phyloP scores from a whole-genome alignment of 2,888 invertebrate species.

The Hydropsyche betteni region DNA sequence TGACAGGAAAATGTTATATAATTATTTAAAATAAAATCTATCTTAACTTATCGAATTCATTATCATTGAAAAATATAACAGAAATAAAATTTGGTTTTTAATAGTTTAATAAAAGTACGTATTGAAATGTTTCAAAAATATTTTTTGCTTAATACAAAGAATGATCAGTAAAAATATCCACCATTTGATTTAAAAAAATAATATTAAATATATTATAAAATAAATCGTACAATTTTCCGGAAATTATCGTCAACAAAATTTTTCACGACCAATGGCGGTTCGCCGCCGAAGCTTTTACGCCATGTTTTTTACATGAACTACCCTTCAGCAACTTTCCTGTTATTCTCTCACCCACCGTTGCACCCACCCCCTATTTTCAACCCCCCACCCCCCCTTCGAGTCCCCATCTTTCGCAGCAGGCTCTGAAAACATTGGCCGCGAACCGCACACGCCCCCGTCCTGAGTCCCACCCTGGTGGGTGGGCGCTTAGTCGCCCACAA shows the following conservation, averaged over 20 bases:
- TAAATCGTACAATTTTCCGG: background rate
- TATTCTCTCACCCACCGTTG: constrained; percentile 19
- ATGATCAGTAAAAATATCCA: too few relatives aligned
- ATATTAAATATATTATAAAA: too few relatives aligned
- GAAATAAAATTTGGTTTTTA: too few relatives aligned
- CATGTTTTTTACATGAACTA: constrained; percentile 49
- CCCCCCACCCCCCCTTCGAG: background rate
- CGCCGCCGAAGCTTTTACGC: constrained; percentile 46
- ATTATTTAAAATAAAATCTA: too few relatives aligned
- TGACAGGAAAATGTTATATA: background rate
- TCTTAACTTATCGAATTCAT: too few relatives aligned
- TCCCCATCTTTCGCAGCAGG: background rate
- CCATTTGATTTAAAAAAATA: too few relatives aligned
- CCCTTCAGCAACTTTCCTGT: constrained; percentile 42
- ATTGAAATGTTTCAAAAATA: too few relatives aligned
- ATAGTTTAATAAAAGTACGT: too few relatives aligned
- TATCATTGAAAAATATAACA: too few relatives aligned
- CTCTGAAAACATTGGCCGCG: background rate
- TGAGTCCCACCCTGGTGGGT: too few relatives aligned
- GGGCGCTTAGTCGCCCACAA: background rate
- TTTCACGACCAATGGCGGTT: constrained; percentile 47
- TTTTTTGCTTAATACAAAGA: too few relatives aligned
- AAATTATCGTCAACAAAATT: constrained; percentile 28
- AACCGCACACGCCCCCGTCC: too few relatives aligned
- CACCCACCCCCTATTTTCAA: background rate